phyloP scores from a whole-genome alignment of 2,113 vertebrate species.

The Sceloporus undulatus region DNA sequence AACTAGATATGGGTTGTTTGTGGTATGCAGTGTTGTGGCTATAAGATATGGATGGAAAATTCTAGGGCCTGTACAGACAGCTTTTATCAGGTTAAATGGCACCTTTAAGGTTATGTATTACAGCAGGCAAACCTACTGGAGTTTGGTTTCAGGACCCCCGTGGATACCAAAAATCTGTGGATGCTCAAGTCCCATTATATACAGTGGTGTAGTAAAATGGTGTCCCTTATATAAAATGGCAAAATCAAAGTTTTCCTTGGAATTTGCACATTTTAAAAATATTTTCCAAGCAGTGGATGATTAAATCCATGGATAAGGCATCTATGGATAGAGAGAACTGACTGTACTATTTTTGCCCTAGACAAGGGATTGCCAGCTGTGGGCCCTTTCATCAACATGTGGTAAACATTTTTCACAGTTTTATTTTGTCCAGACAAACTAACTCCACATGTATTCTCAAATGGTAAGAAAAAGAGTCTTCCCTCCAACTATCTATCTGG shows the following conservation, averaged over 20 bases:
- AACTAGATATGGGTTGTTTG: background rate
- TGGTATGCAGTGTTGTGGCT: background rate
- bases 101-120: background rate
- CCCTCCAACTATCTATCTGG: background rate
- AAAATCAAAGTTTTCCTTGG: no score
- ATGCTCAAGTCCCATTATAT: no score
- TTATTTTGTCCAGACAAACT: background rate
- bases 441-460: background rate
- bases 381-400: background rate
- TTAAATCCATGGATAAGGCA: no score
- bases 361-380: background rate
- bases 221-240: no score
- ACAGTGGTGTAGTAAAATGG: no score
- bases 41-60: background rate
- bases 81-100: background rate
- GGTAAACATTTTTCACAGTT: background rate
- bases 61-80: background rate
- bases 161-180: no score
- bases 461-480: background rate
- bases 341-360: background rate
- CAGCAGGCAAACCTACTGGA: background rate
- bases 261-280: no score
- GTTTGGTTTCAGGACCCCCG: no score
- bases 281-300: no score
- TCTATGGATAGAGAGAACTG: no score